Evolutionary conservation across 2,113 vertebrate genomes (phyloP).

Genomic region (Harpagus bidentatus): DNA sequence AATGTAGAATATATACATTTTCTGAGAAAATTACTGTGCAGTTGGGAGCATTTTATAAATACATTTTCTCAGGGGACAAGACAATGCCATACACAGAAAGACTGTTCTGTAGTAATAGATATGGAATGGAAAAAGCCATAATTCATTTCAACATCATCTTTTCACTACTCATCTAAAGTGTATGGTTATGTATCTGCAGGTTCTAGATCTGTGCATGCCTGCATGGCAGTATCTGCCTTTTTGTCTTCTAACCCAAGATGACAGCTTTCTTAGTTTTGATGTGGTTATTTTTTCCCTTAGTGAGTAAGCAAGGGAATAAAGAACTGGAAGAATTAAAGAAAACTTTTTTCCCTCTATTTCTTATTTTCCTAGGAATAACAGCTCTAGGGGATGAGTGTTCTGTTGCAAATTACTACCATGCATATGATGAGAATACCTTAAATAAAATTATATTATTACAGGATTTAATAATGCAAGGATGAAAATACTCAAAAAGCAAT

Average conservation of each 20-base stretch:
- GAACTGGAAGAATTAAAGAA: background rate
- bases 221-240: background rate
- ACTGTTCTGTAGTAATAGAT: background rate
- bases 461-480: background rate
- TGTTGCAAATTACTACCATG: background rate
- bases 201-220: background rate
- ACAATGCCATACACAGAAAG: background rate
- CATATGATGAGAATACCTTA: background rate
- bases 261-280: background rate
- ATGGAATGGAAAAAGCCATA: background rate
- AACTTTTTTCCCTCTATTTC: background rate
- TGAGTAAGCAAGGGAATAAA: background rate
- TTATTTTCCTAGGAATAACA: background rate
- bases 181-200: background rate
- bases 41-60: background rate
- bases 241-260: background rate
- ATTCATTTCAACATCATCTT: background rate
- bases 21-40: background rate
- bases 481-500: background rate
- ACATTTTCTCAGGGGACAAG: background rate
- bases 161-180: background rate
- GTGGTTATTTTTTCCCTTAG: background rate
- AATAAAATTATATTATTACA: slow-evolving; percentile 9
- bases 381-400: background rate
- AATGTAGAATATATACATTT: background rate